Percentiles rank a stretch among this genome's conserved stretches.
phyloP scores from a whole-genome alignment of 2,888 invertebrate species.

The Philhelius pedissequus region DNA sequence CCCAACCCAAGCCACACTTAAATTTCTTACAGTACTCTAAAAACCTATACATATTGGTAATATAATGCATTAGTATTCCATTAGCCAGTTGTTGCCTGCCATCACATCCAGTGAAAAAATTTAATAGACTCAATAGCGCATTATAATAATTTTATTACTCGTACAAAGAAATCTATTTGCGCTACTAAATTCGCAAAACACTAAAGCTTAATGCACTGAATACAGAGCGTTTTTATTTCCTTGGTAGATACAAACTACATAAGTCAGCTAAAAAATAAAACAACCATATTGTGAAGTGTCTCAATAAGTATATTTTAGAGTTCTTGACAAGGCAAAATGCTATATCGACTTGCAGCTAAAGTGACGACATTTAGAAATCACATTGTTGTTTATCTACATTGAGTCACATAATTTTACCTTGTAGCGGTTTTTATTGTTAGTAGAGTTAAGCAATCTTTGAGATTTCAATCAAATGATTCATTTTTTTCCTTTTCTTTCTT shows the following conservation, averaged over 20 bases:
- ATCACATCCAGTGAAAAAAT: neutral
- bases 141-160: neutral
- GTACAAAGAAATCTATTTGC: neutral
- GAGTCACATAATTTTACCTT: conserved; percentile 14
- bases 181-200: neutral
- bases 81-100: neutral
- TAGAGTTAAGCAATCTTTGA: neutral
- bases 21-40: neutral
- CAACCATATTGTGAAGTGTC: neutral
- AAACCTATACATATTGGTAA: neutral
- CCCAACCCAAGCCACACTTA: neutral
- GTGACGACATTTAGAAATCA: conserved; percentile 8
- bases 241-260: neutral
- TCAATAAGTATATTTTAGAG: neutral
- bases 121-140: neutral
- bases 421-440: neutral
- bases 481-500: neutral
- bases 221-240: conserved; percentile 4
- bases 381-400: neutral
- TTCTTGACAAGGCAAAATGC: conserved; percentile 2
- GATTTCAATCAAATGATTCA: neutral
- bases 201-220: conserved; percentile 11
- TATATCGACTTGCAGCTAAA: neutral
- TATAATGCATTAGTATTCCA: neutral
- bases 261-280: neutral